Conservation (phyloP, 2,888 invertebrate genomes). For the Limnephilus lunatus region DNA sequence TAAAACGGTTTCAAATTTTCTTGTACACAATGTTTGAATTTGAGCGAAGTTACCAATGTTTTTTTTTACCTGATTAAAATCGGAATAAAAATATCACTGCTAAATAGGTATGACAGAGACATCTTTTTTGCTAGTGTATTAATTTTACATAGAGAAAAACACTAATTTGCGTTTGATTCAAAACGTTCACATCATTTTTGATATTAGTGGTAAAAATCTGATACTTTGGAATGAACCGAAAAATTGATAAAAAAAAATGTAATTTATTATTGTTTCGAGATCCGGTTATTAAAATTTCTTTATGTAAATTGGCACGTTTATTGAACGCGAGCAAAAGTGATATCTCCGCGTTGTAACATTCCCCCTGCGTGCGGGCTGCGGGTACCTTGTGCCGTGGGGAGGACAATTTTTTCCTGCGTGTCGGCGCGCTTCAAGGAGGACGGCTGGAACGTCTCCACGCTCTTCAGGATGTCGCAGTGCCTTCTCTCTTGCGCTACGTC, state of each 20-base stretch:
- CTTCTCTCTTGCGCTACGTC: conserved; percentile 86
- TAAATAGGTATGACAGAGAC: not conserved
- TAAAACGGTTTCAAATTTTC: no score
- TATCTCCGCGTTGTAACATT: not conserved
- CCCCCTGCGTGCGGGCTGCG: not conserved
- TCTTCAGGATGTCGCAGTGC: conserved; percentile 86
- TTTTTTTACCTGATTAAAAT: not conserved
- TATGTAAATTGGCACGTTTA: not conserved
- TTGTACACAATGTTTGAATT: no score
- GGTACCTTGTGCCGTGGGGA: conserved; percentile 90
- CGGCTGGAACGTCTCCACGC: conserved; percentile 87
- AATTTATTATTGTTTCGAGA: not conserved
- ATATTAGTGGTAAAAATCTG: no score
- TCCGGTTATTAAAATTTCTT: not conserved
- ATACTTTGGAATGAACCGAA: not conserved
- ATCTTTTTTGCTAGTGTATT: not conserved
- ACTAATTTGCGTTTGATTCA: not conserved
- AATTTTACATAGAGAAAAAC: not conserved
- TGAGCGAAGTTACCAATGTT: no score
- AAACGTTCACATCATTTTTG: not conserved
- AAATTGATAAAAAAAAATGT: no score
- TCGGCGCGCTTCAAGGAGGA: conserved; percentile 86
- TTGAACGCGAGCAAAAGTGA: not conserved
- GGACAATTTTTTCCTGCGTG: conserved; percentile 88
- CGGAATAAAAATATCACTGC: not conserved